A percentile compares a stretch with the other conserved stretches of the same genome.
These are phyloP conservation scores for Aurelia aurita DNA, from an alignment of 30 jellyfish, hydroid and myxozoan species.

Conservation along the genomic window DNA sequence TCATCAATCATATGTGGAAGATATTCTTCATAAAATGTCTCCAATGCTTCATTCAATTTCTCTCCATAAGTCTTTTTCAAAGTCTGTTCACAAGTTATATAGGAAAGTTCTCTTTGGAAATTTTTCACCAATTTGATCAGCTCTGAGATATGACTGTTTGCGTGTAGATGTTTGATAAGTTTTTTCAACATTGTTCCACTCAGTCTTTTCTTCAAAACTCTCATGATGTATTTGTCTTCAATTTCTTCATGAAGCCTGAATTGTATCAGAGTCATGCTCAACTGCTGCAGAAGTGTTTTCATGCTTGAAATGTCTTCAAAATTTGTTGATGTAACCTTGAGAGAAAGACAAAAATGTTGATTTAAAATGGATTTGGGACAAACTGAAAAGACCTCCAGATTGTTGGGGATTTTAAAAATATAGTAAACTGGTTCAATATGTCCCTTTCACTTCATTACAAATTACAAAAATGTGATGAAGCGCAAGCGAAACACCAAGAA, in stretches of 20 bases:
- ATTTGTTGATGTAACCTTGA: slow-evolving; percentile 79
- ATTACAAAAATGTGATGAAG: no score
- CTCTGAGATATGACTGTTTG: slow-evolving; percentile 88
- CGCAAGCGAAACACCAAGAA: no score
- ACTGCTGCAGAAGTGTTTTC: slow-evolving; percentile 62
- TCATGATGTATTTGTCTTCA: slow-evolving; percentile 93
- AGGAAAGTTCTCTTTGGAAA: slow-evolving; percentile 52
- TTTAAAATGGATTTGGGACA: no score
- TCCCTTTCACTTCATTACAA: no score
- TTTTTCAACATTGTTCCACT: slow-evolving; percentile 77
- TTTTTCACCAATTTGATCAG: slow-evolving; percentile 63
- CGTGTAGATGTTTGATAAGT: slow-evolving; percentile 81
- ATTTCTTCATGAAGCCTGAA: slow-evolving; percentile 89
- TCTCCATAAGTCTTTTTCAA: slow-evolving; percentile 66
- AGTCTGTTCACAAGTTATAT: slow-evolving; percentile 41
- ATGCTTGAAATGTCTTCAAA: slow-evolving; percentile 76
- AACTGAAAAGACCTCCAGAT: no score
- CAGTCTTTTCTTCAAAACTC: slow-evolving; percentile 70
- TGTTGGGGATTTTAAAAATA: no score
- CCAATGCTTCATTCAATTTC: slow-evolving; percentile 59
- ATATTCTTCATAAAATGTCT: slow-evolving; percentile 79
- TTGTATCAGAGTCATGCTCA: slow-evolving; percentile 63
- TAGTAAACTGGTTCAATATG: no score
- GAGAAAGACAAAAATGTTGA: no score
- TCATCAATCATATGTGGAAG: slow-evolving; percentile 97